Evolutionary conservation across 1,140 invertebrate genomes (phyloP), one percentile per base, ranked within the genome.

Genomic region (Brachionus asplanchnoidis): DNA sequence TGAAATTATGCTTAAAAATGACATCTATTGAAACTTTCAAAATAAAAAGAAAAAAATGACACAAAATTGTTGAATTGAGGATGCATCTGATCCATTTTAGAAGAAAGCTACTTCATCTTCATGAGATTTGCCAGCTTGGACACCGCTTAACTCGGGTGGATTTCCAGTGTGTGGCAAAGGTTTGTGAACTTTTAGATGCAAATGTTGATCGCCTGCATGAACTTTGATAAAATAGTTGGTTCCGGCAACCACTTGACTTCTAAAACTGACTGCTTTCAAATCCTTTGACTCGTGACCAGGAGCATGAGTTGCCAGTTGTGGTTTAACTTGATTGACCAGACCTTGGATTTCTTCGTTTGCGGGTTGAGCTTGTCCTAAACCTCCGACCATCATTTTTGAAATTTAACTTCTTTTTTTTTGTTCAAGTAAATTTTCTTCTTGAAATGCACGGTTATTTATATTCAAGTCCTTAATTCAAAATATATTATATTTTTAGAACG

Each of bases 121-220:
- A 14, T 82, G 32, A 28, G 53, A 40, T 82, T 82, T 82, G n/a
- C 65, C 65, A 40, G 36, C 17, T 46, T 82, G 79, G 12, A 82
- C 79, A 65, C 53, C 79, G 17, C 20, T 65, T 44, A 82, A 65
- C 40, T 60, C 7, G 12, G 79, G 79, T 14, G 28, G 20, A 40
- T 82, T 65, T 14, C 32, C 28, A 82, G 32, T 42, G 7, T 44
- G 36, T 60, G 79, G 79, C 26, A 82, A 68, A 8, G 79, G 79
- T 17, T 82, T 82, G 53, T 65, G 65, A 40, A 82, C 79, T 65
- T 82, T 82, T 32, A 82, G 36, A 82, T 82, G 79, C 14, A 82
- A 40, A 36, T 82, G 79, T 44, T 68, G 53, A 82, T 82, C 79
- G 14, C 79, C 79, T 12, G 79, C 36, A 9, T 82, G 20, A 82